Evolutionary conservation across 1,140 invertebrate species (phyloP), one percentile per base, ranked within the genome.

Genomic region (Aphelinus atriplicis): DNA sequence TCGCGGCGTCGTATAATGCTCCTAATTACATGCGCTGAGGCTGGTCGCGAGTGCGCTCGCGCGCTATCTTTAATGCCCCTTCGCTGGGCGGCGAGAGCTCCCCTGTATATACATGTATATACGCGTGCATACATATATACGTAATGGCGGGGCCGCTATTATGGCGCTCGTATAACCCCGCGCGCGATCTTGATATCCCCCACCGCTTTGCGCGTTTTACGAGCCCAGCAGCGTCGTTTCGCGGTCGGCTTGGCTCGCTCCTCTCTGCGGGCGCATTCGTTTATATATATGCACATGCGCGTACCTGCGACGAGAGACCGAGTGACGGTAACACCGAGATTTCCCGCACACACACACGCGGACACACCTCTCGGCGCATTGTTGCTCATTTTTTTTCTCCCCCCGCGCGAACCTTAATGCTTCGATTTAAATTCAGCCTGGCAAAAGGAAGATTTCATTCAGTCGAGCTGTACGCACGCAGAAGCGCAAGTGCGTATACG

Each of bases 111-210:
- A 26, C 26, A 26, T 26, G 26, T 26, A 26, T 26, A 26, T 26
- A 26, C 26, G 26, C 26, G 26, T 26, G 26, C 26, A 26, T 26
- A 26, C 26, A 26, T 26, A 26, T 26, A 26, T 26, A 26, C 46
- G 79, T 81, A 82, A 86, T 84, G 80, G 82, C 82, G 77, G 79
- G 48, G 79, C 66, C 75, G 77, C 77, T 83, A 82, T 86, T 85
- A 86, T 81, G 84, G 81, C 82, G 83, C 83, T 84, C 83, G 81
- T 85, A 85, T 84, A 85, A 85, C 79, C 47, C 48, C 45, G 42
- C 79, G 79, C 77, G 78, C 76, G 80, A 87, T 87, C 86, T 85
- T 86, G 86, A 86, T 87, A 87, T 85, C 81, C 82, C 80, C 79
- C 76, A 78, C 75, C 53, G 26, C 62, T 57, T 47, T 45, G 45